Percentiles rank a stretch among this genome's conserved stretches.
These are phyloP conservation scores for Caenorhabditis afra DNA, from an alignment of 2,888 invertebrate species.

Conservation along the genomic window DNA sequence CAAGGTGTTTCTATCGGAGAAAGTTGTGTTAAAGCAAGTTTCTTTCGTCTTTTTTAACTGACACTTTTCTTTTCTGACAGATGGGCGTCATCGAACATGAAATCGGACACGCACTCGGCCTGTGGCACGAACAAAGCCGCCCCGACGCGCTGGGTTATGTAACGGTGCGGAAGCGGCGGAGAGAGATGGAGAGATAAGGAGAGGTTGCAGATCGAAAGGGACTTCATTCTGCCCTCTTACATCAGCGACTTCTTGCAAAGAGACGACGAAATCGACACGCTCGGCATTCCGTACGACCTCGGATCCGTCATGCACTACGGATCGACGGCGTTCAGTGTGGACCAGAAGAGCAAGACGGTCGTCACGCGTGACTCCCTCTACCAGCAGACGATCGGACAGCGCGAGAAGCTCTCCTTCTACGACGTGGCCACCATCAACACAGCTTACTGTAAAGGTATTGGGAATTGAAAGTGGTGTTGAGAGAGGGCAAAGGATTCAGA, in stretches of 20 bases:
- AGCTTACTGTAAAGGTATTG: constrained; percentile 77
- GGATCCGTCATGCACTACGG: constrained; percentile 80
- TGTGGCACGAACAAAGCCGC: constrained; percentile 80
- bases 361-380: constrained; percentile 76
- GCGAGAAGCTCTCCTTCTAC: constrained; percentile 78
- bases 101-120: constrained; percentile 78
- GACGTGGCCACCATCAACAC: constrained; percentile 77
- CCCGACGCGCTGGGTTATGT: constrained; percentile 75
- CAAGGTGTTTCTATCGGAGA: constrained; percentile 80
- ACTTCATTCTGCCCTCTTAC: constrained; percentile 76
- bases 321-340: constrained; percentile 77
- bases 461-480: neutral
- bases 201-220: constrained; percentile 59
- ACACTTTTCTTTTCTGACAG: constrained; percentile 62
- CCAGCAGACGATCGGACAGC: constrained; percentile 80
- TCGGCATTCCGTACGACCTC: constrained; percentile 78
- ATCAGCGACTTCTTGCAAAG: constrained; percentile 77
- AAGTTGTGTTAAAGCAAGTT: constrained; percentile 76
- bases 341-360: constrained; percentile 76
- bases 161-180: constrained; percentile 44
- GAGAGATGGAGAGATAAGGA: neutral
- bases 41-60: neutral
- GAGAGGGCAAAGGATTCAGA: constrained; percentile 36
- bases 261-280: constrained; percentile 62
- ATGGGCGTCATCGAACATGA: constrained; percentile 79